Conservation (phyloP, 2,797 vertebrate genomes). For the Alauda arvensis region DNA sequence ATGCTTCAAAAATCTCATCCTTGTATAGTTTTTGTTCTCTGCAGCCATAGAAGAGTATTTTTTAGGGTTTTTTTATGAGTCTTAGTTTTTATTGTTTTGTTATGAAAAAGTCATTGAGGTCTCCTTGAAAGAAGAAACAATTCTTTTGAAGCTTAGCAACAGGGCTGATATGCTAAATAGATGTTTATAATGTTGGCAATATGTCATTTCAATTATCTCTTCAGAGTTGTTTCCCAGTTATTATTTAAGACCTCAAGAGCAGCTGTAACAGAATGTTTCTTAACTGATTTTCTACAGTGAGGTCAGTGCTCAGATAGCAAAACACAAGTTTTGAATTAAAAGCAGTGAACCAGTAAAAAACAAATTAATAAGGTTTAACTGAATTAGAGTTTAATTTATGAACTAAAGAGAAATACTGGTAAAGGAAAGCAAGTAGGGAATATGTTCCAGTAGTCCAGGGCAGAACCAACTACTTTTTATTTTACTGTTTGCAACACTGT, state of each 20-base stretch:
- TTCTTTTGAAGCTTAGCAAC: not conserved
- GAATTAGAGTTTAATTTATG: not conserved
- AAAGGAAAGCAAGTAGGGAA: not conserved
- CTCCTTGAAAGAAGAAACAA: not conserved
- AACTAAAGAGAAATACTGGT: not conserved
- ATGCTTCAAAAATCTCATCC: not conserved
- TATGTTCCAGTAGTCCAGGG: not conserved
- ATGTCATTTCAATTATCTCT: constrained; percentile 35
- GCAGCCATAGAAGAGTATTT: accelerated
- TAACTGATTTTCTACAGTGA: not conserved
- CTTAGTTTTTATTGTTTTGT: not conserved
- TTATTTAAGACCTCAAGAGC: constrained; percentile 15
- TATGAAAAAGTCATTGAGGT: not conserved
- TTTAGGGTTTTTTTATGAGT: not conserved
- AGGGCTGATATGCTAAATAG: not conserved
- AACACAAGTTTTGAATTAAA: constrained; percentile 11
- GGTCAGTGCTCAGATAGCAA: not conserved
- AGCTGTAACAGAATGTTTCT: not conserved
- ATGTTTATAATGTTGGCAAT: constrained; percentile 3
- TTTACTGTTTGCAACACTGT: not conserved
- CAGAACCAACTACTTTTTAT: accelerated
- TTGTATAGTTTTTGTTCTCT: not conserved
- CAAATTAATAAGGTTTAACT: constrained; percentile 15
- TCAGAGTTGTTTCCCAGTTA: not conserved
- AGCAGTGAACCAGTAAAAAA: constrained; percentile 11